Percentiles rank a stretch among this genome's conserved stretches.
Evolutionary conservation across 2,113 vertebrate species (phyloP).

Genomic region (Aspiorhynchus laticeps): DNA sequence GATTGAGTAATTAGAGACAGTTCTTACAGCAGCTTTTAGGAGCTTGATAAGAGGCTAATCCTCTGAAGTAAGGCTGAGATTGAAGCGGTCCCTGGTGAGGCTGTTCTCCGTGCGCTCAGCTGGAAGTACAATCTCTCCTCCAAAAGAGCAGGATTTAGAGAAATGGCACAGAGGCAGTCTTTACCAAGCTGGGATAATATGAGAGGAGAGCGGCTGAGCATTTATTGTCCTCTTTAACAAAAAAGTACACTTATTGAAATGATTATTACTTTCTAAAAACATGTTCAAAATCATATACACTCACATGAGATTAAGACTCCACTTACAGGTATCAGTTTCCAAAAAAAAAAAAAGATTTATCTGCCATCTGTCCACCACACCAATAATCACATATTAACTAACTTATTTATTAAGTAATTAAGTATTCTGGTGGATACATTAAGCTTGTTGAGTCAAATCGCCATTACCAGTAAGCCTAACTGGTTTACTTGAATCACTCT

Average conservation of each 20-base stretch:
- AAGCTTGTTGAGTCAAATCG: background rate
- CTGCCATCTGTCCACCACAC: background rate
- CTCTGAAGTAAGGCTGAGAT: constrained; percentile 75
- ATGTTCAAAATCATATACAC: background rate
- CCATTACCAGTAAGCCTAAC: background rate
- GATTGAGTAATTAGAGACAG: constrained; percentile 79
- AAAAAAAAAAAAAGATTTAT: background rate
- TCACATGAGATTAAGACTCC: background rate
- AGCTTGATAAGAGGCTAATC: constrained; percentile 81
- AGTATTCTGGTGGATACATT: background rate
- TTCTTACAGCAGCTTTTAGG: constrained; percentile 75
- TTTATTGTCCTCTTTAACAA: background rate
- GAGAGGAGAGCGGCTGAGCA: background rate
- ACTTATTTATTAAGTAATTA: background rate
- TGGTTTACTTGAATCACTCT: background rate
- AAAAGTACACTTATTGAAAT: background rate
- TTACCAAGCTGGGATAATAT: constrained; percentile 30
- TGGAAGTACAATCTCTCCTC: constrained; percentile 52
- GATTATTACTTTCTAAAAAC: background rate
- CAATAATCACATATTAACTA: background rate
- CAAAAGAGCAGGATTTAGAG: constrained; percentile 48
- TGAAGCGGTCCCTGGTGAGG: constrained; percentile 72
- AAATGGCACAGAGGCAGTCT: background rate
- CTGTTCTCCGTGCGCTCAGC: constrained; percentile 50
- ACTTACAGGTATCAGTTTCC: background rate